phyloP scores from a whole-genome alignment of 2,888 invertebrate species.

The Drosophila neutralis region DNA sequence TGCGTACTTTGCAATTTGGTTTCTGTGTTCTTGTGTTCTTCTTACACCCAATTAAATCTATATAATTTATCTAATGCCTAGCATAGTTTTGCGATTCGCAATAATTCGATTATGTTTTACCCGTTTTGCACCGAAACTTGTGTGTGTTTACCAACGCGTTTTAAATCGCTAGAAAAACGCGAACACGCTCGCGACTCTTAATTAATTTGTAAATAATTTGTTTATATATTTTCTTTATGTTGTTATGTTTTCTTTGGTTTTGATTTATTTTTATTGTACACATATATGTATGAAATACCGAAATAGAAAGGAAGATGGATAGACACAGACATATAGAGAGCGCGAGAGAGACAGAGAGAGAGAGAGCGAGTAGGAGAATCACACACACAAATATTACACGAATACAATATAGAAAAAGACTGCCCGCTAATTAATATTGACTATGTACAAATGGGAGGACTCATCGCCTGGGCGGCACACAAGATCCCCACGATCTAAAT shows the following conservation, averaged over 20 bases:
- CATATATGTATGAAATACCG: slow-evolving; percentile 27
- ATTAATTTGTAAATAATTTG: slow-evolving; percentile 18
- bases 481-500: slow-evolving; percentile 51
- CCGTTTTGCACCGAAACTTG: slow-evolving; percentile 83
- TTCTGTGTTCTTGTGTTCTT: slow-evolving; percentile 16
- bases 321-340: slow-evolving; percentile 25
- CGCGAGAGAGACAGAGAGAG: background rate
- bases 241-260: slow-evolving; percentile 9
- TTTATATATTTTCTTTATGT: slow-evolving; percentile 4
- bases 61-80: slow-evolving; percentile 70
- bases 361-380: slow-evolving; percentile 10
- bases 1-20: slow-evolving; percentile 16
- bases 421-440: slow-evolving; percentile 41
- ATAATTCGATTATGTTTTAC: slow-evolving; percentile 65
- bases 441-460: slow-evolving; percentile 54
- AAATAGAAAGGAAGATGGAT: slow-evolving; percentile 25
- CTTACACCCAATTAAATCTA: slow-evolving; percentile 62
- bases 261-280: slow-evolving; percentile 32
- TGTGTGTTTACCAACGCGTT: slow-evolving; percentile 52
- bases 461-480: slow-evolving; percentile 45
- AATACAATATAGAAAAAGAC: slow-evolving; percentile 36
- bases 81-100: slow-evolving; percentile 62
- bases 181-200: slow-evolving; percentile 21
- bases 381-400: slow-evolving; percentile 21
- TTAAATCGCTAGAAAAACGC: slow-evolving; percentile 19